Base-by-base conservation (phyloP, 2,797 vertebrate genomes). In the Siniperca obscura region DNA sequence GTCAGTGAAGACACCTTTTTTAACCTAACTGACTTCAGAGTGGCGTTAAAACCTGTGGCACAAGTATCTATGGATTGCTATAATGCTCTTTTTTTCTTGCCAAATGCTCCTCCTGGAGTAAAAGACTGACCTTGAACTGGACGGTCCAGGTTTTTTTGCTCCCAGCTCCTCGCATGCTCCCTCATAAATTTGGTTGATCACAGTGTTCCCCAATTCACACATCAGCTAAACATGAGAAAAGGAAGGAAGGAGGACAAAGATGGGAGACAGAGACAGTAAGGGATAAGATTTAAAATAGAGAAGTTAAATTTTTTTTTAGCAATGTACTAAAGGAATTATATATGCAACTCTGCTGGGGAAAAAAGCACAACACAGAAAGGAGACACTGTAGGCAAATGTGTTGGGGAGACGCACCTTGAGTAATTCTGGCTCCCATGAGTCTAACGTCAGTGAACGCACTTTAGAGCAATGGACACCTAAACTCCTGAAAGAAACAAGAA, bases 401-500 rank as follows among this genome's bases (percentile, higher is more conserved):
- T 46, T 64, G 42, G 50, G 42, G 69, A 84, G 53, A 86, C 73
- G 0, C 74, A 98, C 97, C 96, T 98, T 99, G 19, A 99, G 95
- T 78, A 99, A 89, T 90, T 99, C 98, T 0, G 98, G 98, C 80
- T 99, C 98, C 98, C 98, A 99, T 0, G 98, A 98, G 88, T 99
- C 98, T 90, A 99, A 91, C 0, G 98, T 99, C 86, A 99, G 95
- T 10, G 98, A 99, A 19, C 98, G 96, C 17, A 99, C 98, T 93
- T 99, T 99, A 55, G 98, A 99, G 93, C 97, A 99, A 88, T 99
- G 98, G 81, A 99, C 98, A 0, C 98, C 98, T 83, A 99, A 95
- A 93, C 98, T 99, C 97, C 98, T 99, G 59, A 66, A 62, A 80
- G 61, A 81, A 25, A 86, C n/a, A 46, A 79, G 40, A 76, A 56